Conservation (phyloP, 2,797 vertebrate species). For the Pseudochaenichthys georgianus region DNA sequence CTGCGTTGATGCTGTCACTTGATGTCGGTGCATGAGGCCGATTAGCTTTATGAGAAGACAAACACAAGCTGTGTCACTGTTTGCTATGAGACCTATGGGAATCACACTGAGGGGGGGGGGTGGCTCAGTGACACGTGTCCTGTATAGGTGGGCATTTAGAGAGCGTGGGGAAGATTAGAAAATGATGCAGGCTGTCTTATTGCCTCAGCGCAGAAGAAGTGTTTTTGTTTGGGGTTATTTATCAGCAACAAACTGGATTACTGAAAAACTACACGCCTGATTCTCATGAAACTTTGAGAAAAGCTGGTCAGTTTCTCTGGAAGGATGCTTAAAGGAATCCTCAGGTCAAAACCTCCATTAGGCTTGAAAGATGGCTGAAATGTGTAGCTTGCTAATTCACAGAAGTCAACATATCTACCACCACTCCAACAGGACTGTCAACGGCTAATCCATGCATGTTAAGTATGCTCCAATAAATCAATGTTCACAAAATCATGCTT, state of each 20-base stretch:
- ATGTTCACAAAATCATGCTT: no score
- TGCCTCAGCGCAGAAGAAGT: no score
- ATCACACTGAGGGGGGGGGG: conserved; percentile 11
- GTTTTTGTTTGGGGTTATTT: no score
- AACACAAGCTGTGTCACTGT: conserved; percentile 10
- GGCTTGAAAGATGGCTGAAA: background rate
- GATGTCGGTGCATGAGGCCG: background rate
- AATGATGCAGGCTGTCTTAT: conserved; percentile 9
- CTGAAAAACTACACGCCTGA: no score
- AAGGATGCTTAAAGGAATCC: no score
- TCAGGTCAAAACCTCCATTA: background rate
- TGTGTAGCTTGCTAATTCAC: no score
- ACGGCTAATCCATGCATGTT: background rate
- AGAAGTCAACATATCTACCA: background rate
- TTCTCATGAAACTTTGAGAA: no score
- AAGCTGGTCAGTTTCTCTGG: no score
- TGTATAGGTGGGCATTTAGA: conserved; percentile 15
- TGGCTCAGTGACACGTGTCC: conserved; percentile 32
- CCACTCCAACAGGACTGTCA: background rate
- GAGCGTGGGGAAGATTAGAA: conserved; percentile 2
- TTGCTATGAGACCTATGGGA: background rate
- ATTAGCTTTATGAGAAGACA: conserved; percentile 41
- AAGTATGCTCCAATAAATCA: background rate
- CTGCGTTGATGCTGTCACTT: background rate
- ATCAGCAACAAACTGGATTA: no score